These are phyloP conservation scores for Camponotus fellah DNA, from an alignment of 2,888 invertebrate species.

Conservation along the genomic window DNA sequence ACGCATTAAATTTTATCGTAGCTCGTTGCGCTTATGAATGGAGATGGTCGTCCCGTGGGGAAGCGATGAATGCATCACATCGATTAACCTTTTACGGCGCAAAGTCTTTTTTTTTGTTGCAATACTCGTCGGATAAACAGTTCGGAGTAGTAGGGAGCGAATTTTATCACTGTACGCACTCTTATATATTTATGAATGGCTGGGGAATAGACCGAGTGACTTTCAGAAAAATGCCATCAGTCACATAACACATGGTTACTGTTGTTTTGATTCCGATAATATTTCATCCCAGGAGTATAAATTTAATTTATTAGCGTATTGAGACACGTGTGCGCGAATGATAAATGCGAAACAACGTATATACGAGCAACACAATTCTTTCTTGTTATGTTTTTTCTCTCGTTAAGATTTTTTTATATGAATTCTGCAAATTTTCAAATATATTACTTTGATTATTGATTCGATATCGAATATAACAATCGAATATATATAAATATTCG, in stretches of 20 bases:
- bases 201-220: conserved; percentile 21
- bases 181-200: conserved; percentile 45
- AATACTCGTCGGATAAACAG: conserved; percentile 9
- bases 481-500: background rate
- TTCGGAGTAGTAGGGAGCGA: conserved; percentile 13
- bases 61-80: conserved; percentile 60
- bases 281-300: background rate
- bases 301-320: conserved; percentile 42
- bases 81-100: conserved; percentile 64
- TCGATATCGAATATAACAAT: too few species aligned
- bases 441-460: background rate
- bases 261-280: conserved; percentile 18
- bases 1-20: conserved; percentile 34
- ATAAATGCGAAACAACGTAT: conserved; percentile 25
- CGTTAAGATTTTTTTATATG: background rate
- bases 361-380: background rate
- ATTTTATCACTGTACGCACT: conserved; percentile 20
- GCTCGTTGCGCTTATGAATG: conserved; percentile 45
- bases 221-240: conserved; percentile 32
- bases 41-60: conserved; percentile 16
- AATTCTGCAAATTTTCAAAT: background rate
- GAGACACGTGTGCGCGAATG: background rate
- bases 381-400: background rate
- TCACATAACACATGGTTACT: conserved; percentile 20
- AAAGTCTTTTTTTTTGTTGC: conserved; percentile 27